Base-by-base conservation (phyloP, 2,113 vertebrate genomes). In the Callocephalon fimbriatum region DNA sequence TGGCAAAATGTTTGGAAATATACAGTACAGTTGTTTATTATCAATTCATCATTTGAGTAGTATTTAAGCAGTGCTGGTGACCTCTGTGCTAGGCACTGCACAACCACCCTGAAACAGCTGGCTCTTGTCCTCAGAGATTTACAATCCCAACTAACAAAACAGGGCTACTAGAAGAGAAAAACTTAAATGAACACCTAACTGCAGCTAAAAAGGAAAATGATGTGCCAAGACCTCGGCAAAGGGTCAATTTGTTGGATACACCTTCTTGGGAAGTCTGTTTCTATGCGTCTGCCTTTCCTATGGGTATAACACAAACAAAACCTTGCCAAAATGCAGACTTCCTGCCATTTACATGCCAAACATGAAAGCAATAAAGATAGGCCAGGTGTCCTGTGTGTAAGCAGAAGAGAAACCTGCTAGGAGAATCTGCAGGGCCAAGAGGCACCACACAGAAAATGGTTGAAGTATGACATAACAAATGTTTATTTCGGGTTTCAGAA, bases 1-100 rank as follows among this genome's bases (percentile, higher is more conserved):
- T 53, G 47, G 12, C 3, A 74, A 89, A 84, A 50, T 9, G 20
- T 44, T 31, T 62, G 27, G 27, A 77, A 81, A 66, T 66, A n/a
- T 1, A 37, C 21, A n/a, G 5, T 22, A 6, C 27, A 47, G 11
- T 45, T 51, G 27, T 42, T 81, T 59, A 45, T 68, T 74, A 50
- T 65, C 19, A 35, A 12, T 68, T 61, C 42, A 61, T 53, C 23
- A 37, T 59, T 86, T 2, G 2, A 74, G 20, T 5, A 62, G 11
- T 15, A 62, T 40, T 71, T 51, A 65, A n/a, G 20, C 40, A 51
- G 3, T 0, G 0, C 4, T 51, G 58, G 6, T 50, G 18, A 61
- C 31, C 45, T 48, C 37, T 29, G 27, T 63, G 40, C 72, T 74
- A 40, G 38, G 21, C 35, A 5, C 26, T 58, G 16, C 17, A 21